phyloP scores from a whole-genome alignment of 2,797 vertebrate species.

The Emys orbicularis region DNA sequence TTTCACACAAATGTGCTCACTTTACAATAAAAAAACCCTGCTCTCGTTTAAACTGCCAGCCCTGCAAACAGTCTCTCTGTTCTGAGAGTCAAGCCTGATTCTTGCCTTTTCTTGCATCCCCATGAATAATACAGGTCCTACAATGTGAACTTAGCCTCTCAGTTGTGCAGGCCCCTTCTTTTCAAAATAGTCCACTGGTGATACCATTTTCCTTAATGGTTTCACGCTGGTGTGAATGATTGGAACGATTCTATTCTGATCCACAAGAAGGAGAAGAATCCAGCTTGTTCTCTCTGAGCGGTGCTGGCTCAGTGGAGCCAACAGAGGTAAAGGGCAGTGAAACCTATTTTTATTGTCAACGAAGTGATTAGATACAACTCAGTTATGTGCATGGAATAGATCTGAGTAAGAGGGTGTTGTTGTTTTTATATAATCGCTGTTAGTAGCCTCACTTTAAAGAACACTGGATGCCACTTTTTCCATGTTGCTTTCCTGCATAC shows the following conservation, averaged over 20 bases:
- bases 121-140: not conserved
- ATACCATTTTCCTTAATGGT: not conserved
- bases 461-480: not conserved
- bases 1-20: not conserved
- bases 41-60: not conserved
- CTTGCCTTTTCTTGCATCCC: not conserved
- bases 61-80: not conserved
- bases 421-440: rapidly evolving
- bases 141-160: not conserved
- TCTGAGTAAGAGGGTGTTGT: not conserved
- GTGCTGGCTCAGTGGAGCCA: not conserved
- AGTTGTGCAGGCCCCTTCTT: not conserved
- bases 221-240: not conserved
- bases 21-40: not conserved
- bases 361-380: not conserved
- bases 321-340: not conserved
- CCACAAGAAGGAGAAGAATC: not conserved
- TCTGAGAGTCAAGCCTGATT: not conserved
- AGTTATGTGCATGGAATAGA: not conserved
- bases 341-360: not conserved
- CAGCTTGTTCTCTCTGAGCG: not conserved
- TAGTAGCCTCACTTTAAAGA: not conserved
- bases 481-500: not conserved
- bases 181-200: not conserved
- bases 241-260: not conserved